Conservation (phyloP, 2,797 vertebrate species). For the Ambastaia sidthimunki region DNA sequence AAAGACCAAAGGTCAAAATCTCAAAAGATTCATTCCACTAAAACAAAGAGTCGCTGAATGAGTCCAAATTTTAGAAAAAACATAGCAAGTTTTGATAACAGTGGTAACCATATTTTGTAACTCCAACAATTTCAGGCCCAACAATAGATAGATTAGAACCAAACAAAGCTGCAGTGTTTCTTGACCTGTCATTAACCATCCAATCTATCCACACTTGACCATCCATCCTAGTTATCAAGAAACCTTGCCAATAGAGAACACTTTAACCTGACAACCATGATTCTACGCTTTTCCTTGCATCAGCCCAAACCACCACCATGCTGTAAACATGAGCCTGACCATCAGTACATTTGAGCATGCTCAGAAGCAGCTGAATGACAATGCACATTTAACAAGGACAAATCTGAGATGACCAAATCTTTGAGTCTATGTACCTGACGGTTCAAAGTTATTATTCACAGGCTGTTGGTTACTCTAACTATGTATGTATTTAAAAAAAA, state of each 20-base stretch:
- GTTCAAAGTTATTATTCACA: constrained; percentile 64
- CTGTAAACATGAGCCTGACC: constrained; percentile 80
- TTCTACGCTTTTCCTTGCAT: constrained; percentile 38
- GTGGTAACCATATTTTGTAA: constrained; percentile 22
- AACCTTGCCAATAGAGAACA: constrained; percentile 18
- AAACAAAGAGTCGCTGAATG: constrained; percentile 13
- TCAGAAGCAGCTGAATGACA: constrained; percentile 67
- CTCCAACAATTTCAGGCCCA: constrained; percentile 5
- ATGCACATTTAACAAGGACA: constrained; percentile 46
- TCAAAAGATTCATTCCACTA: neutral
- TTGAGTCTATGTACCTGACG: constrained; percentile 74
- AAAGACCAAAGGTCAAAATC: neutral
- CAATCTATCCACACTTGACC: constrained; percentile 30
- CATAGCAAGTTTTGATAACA: constrained; percentile 12
- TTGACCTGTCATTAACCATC: constrained; percentile 38
- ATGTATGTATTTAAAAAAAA: constrained; percentile 58
- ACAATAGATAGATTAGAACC: constrained; percentile 22
- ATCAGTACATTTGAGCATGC: constrained; percentile 68
- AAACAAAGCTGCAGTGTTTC: constrained; percentile 40
- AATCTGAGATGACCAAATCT: constrained; percentile 62
- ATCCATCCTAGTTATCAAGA: constrained; percentile 37
- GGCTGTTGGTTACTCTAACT: constrained; percentile 65
- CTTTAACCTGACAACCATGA: constrained; percentile 11
- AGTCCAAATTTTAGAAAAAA: constrained; percentile 33
- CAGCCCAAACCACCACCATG: constrained; percentile 63